Evolutionary conservation across 2,888 invertebrate species (phyloP).

Genomic region (Habroteleia sp.): DNA sequence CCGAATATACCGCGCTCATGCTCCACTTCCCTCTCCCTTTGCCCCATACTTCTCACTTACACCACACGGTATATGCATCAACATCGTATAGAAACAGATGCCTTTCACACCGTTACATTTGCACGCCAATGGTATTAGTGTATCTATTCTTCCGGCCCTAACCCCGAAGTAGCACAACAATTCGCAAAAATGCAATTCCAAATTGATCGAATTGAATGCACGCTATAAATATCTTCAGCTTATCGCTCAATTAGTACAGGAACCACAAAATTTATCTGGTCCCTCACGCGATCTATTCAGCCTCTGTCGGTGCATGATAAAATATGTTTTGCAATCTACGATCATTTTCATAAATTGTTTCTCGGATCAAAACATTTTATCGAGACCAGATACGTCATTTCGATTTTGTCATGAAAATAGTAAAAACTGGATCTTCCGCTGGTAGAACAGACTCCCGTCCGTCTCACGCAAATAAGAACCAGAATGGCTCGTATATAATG

Average conservation of each 20-base stretch:
- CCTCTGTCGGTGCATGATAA: slow-evolving; percentile 6
- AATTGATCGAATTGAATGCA: slow-evolving; percentile 6
- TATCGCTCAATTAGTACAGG: slow-evolving; percentile 75
- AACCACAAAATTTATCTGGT: slow-evolving; percentile 70
- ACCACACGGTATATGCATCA: slow-evolving; percentile 71
- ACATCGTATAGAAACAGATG: slow-evolving; percentile 72
- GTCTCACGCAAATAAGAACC: slow-evolving; percentile 19
- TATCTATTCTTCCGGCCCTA: slow-evolving; percentile 26
- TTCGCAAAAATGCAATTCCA: slow-evolving; percentile 15
- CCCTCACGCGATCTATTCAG: slow-evolving; percentile 67
- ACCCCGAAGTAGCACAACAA: slow-evolving; percentile 4
- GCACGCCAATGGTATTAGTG: slow-evolving; percentile 55
- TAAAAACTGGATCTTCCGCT: not conserved
- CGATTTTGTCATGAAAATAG: slow-evolving; percentile 33
- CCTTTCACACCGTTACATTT: slow-evolving; percentile 58
- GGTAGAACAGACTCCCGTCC: not conserved
- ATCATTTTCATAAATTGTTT: slow-evolving; percentile 38
- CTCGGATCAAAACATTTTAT: slow-evolving; percentile 32
- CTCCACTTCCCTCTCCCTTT: slow-evolving; percentile 54
- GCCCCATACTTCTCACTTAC: slow-evolving; percentile 68
- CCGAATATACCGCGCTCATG: slow-evolving; percentile 56
- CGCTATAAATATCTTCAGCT: slow-evolving; percentile 63
- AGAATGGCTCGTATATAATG: slow-evolving; percentile 13
- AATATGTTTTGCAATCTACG: slow-evolving; percentile 20
- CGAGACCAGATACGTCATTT: slow-evolving; percentile 26